phyloP scores from a whole-genome alignment of 1,140 invertebrate species.

The Trachymyrmex septentrionalis region DNA sequence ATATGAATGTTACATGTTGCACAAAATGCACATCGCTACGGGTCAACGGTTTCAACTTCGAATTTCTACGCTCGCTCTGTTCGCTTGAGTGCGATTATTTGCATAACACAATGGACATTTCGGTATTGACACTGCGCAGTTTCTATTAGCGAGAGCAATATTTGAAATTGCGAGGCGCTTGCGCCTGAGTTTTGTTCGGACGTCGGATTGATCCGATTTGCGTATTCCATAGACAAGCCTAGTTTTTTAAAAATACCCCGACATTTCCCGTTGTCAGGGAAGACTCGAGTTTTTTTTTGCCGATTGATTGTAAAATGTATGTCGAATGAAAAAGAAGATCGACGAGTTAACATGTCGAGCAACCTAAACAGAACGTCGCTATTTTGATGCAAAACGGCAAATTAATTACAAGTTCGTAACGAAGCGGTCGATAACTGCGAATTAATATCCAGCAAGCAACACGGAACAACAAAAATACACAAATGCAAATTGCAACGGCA shows the following conservation, averaged over 20 bases:
- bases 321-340: slow-evolving; percentile 27
- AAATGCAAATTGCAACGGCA: background rate
- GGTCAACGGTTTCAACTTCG: slow-evolving; percentile 15
- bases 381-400: slow-evolving; percentile 42
- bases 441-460: slow-evolving; percentile 44
- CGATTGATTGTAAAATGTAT: slow-evolving; percentile 19
- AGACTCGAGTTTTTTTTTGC: slow-evolving; percentile 7
- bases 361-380: background rate
- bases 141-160: slow-evolving; percentile 59
- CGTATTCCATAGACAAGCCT: background rate
- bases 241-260: slow-evolving; percentile 38
- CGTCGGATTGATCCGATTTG: slow-evolving; percentile 31
- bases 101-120: slow-evolving; percentile 55
- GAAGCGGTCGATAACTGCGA: slow-evolving; percentile 38
- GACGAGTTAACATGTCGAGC: slow-evolving; percentile 22
- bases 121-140: slow-evolving; percentile 47
- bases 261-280: slow-evolving; percentile 23
- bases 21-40: slow-evolving; percentile 22
- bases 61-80: slow-evolving; percentile 24
- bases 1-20: slow-evolving; percentile 28
- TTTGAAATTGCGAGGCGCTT: slow-evolving; percentile 50
- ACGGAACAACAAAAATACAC: background rate
- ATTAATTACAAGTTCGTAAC: slow-evolving; percentile 54
- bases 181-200: slow-evolving; percentile 36
- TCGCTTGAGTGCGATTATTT: slow-evolving; percentile 48